These are phyloP conservation scores for Abrostola triplasia DNA, from an alignment of 2,888 invertebrate genomes.

Conservation along the genomic window DNA sequence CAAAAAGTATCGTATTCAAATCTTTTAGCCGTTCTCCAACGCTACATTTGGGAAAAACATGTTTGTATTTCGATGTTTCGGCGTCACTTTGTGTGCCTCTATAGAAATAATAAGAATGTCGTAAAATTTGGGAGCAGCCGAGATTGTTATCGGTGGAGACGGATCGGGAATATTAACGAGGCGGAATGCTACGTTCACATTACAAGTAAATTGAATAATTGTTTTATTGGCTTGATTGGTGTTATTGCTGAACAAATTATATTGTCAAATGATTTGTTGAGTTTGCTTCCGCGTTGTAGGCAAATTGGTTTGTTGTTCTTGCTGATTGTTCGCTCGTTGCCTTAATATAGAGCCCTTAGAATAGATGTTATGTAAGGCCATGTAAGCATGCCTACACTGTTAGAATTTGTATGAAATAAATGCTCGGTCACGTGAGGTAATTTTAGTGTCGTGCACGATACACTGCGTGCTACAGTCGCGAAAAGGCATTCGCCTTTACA, in stretches of 20 bases:
- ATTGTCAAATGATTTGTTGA: slow-evolving; percentile 24
- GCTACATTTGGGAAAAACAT: slow-evolving; percentile 57
- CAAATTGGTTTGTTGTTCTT: slow-evolving; percentile 3
- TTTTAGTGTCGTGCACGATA: slow-evolving; percentile 1
- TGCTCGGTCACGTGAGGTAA: background rate
- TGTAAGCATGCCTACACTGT: background rate
- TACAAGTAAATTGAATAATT: slow-evolving; percentile 60
- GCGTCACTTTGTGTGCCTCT: slow-evolving; percentile 61
- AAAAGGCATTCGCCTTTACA: background rate
- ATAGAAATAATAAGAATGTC: slow-evolving; percentile 59
- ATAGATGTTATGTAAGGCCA: background rate
- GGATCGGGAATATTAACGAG: slow-evolving; percentile 58
- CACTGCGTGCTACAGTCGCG: background rate
- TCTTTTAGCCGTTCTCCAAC: slow-evolving; percentile 46
- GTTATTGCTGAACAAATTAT: slow-evolving; percentile 43
- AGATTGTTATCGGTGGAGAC: slow-evolving; percentile 56
- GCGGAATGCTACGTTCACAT: slow-evolving; percentile 44
- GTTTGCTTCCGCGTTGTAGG: slow-evolving; percentile 9
- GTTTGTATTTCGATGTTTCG: slow-evolving; percentile 50
- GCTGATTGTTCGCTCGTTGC: background rate
- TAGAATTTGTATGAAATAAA: background rate
- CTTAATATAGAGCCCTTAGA: background rate
- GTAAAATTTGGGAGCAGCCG: slow-evolving; percentile 57
- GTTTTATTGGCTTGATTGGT: slow-evolving; percentile 55
- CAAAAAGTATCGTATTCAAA: slow-evolving; percentile 30